phyloP scores from a whole-genome alignment of 2,797 vertebrate species.

The Melanotaenia pygmaea region DNA sequence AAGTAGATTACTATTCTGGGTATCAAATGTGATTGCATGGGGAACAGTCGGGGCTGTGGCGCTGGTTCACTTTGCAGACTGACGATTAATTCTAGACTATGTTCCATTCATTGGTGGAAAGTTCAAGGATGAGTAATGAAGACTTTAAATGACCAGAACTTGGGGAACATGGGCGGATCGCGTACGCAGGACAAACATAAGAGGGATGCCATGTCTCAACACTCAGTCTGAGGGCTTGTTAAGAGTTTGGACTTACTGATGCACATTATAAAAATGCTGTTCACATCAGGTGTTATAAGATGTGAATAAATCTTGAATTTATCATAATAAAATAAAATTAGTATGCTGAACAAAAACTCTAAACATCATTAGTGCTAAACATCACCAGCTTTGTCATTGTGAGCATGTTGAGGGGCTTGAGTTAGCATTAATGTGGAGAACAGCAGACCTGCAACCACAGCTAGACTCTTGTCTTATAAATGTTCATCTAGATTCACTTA shows the following conservation, averaged over 20 bases:
- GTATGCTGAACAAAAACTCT: no score
- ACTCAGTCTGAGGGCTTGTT: constrained; percentile 46
- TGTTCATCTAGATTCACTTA: not conserved
- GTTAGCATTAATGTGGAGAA: not conserved
- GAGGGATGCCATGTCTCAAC: constrained; percentile 37
- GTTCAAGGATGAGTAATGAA: constrained; percentile 83
- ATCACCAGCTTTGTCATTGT: not conserved
- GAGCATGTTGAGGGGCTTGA: not conserved
- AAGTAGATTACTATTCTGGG: constrained; percentile 60
- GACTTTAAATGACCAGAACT: constrained; percentile 1
- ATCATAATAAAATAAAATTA: no score
- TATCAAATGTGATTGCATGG: constrained; percentile 85
- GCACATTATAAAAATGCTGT: no score
- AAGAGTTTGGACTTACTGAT: constrained; percentile 15
- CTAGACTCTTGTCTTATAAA: not conserved
- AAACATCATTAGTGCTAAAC: not conserved
- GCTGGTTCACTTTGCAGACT: constrained; percentile 87
- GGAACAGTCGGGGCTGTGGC: constrained; percentile 76
- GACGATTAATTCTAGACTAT: constrained; percentile 90
- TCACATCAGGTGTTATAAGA: no score
- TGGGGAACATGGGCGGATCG: constrained; percentile 35
- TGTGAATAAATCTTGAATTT: no score
- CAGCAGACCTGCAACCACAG: not conserved
- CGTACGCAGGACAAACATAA: constrained; percentile 50
- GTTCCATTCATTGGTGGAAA: constrained; percentile 92